A percentile compares a stretch with the other conserved stretches of the same genome.
phyloP scores from a whole-genome alignment of 1,140 invertebrate genomes.

The Bombyx mori region DNA sequence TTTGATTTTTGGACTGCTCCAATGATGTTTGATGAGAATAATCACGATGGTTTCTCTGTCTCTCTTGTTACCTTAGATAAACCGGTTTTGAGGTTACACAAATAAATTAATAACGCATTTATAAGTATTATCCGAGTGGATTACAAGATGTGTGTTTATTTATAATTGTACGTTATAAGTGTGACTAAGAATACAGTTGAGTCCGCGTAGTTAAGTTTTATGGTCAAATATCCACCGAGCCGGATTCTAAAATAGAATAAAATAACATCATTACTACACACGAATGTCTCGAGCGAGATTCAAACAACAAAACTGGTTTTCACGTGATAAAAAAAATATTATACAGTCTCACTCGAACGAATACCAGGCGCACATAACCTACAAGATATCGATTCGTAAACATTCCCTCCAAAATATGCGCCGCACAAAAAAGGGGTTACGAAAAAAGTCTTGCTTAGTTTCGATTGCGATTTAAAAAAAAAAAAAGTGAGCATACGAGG shows the following conservation, averaged over 20 bases:
- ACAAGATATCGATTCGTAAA: slow-evolving; percentile 44
- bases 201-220: background rate
- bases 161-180: background rate
- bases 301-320: slow-evolving; percentile 6
- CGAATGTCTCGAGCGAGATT: too few species aligned
- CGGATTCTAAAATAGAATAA: background rate
- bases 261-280: too few species aligned
- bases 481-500: slow-evolving; percentile 55
- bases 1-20: background rate
- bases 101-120: too few species aligned
- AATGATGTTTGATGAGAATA: too few species aligned
- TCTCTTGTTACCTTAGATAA: too few species aligned
- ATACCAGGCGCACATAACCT: slow-evolving; percentile 38
- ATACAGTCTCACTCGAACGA: slow-evolving; percentile 3
- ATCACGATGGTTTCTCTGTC: too few species aligned
- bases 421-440: slow-evolving; percentile 58
- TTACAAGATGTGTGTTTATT: too few species aligned
- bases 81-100: too few species aligned
- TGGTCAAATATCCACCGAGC: background rate
- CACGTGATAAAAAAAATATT: slow-evolving; percentile 10
- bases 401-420: slow-evolving; percentile 53
- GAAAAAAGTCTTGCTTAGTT: slow-evolving; percentile 43
- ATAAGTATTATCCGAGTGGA: too few species aligned
- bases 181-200: background rate
- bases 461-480: slow-evolving; percentile 20